phyloP scores from a whole-genome alignment of 2,888 invertebrate species.

The Nemotelus nigrinus region DNA sequence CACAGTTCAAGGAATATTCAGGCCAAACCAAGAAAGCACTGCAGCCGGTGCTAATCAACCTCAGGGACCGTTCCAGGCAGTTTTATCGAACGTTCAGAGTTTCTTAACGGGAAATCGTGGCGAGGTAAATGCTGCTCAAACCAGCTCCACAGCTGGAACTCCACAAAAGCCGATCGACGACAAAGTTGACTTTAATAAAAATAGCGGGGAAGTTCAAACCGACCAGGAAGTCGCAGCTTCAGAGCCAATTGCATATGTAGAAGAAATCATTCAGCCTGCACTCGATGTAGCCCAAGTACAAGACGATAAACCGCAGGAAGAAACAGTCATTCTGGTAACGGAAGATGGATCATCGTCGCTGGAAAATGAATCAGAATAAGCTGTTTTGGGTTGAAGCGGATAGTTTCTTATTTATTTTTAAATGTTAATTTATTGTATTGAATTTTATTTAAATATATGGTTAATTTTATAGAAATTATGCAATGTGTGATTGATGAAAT shows the following conservation, averaged over 20 bases:
- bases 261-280: neutral
- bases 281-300: neutral
- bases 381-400: neutral
- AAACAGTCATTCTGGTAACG: conserved; percentile 16
- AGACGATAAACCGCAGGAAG: neutral
- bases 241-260: conserved; percentile 1
- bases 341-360: neutral
- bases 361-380: conserved; percentile 28
- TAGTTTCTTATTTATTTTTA: conserved; percentile 10
- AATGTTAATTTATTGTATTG: neutral
- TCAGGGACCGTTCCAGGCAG: conserved; percentile 47
- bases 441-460: too few species aligned
- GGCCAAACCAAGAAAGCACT: conserved; percentile 30
- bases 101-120: conserved; percentile 46
- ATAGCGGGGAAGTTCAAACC: conserved; percentile 41
- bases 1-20: conserved; percentile 45
- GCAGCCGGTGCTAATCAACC: conserved; percentile 10
- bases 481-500: too few species aligned
- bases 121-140: neutral
- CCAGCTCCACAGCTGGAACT: neutral
- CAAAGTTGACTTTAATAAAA: conserved; percentile 44
- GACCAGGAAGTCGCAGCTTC: conserved; percentile 15
- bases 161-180: conserved; percentile 42
- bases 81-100: conserved; percentile 46
- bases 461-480: too few species aligned